A percentile compares a stretch with the other conserved stretches of the same genome.
Evolutionary conservation across 2,888 invertebrate species (phyloP).

Genomic region (Dusona sp.): DNA sequence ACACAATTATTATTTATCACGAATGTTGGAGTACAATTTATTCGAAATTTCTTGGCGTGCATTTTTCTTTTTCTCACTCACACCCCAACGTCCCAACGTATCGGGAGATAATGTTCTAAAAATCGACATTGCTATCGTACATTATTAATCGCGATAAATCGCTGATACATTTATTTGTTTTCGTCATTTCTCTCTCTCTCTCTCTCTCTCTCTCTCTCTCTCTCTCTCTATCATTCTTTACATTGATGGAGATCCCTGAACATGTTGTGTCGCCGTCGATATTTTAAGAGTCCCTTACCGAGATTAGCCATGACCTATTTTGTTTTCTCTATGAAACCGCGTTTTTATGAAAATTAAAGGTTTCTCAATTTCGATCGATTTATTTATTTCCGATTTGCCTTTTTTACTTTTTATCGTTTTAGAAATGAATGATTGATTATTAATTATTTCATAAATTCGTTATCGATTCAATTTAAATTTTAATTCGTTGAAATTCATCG

Average conservation of each 20-base stretch:
- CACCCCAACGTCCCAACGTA: not conserved
- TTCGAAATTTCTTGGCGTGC: not conserved
- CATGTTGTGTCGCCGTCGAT: not conserved
- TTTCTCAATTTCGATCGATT: no score
- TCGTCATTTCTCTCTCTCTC: not conserved
- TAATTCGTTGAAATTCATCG: no score
- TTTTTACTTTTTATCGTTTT: no score
- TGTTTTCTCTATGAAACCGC: no score
- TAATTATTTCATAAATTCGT: no score
- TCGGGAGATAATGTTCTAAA: not conserved
- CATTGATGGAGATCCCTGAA: not conserved
- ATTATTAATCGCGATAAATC: not conserved
- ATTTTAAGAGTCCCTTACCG: not conserved
- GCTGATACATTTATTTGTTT: not conserved
- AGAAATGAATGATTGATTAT: no score
- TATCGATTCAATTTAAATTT: no score
- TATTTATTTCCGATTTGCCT: no score
- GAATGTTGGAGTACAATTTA: not conserved
- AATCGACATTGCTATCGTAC: not conserved
- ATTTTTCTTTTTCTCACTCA: not conserved
- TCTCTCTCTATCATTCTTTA: not conserved
- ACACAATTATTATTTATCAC: not conserved
- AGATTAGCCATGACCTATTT: not conserved
- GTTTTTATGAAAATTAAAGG: no score
- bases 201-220: constrained; percentile 4